phyloP scores from a whole-genome alignment of 1,140 invertebrate species.

The Aphelinus atriplicis region DNA sequence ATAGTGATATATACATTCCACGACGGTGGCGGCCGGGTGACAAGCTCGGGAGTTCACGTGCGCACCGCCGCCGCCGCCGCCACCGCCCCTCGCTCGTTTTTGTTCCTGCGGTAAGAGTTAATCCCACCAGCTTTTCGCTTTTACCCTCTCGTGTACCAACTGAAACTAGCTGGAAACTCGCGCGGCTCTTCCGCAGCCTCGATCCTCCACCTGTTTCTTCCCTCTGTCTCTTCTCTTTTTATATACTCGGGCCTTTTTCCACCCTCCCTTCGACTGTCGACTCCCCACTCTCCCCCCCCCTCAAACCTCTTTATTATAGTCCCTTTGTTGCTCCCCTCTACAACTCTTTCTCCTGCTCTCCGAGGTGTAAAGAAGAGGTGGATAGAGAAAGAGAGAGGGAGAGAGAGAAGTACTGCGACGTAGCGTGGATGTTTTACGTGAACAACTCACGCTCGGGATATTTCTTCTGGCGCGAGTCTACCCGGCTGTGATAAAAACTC shows the following conservation, averaged over 20 bases:
- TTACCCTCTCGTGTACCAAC: neutral
- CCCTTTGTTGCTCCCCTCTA: slow-evolving; percentile 13
- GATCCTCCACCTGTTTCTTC: neutral
- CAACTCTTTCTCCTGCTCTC: neutral
- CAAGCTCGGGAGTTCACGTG: neutral
- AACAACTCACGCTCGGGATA: neutral
- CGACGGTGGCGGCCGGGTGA: neutral
- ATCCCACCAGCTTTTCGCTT: slow-evolving; percentile 33
- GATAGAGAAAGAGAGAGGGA: no score
- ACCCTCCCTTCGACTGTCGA: neutral
- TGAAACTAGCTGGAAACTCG: slow-evolving; percentile 19
- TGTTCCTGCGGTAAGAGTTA: slow-evolving; percentile 36
- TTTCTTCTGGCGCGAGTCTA: neutral
- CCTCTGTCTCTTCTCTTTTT: neutral
- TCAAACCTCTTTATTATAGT: slow-evolving; percentile 17
- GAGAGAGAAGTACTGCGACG: neutral
- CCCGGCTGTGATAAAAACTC: neutral
- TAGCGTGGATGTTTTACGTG: slow-evolving; percentile 18
- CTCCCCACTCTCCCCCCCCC: neutral
- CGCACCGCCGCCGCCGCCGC: neutral
- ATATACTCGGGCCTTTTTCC: neutral
- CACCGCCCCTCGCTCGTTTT: slow-evolving; percentile 11
- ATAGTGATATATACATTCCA: neutral
- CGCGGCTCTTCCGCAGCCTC: neutral
- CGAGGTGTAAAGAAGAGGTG: no score